Percentiles rank a stretch among this genome's conserved stretches.
Evolutionary conservation across 2,797 vertebrate species (phyloP).

Genomic region (Rhinoraja longicauda): DNA sequence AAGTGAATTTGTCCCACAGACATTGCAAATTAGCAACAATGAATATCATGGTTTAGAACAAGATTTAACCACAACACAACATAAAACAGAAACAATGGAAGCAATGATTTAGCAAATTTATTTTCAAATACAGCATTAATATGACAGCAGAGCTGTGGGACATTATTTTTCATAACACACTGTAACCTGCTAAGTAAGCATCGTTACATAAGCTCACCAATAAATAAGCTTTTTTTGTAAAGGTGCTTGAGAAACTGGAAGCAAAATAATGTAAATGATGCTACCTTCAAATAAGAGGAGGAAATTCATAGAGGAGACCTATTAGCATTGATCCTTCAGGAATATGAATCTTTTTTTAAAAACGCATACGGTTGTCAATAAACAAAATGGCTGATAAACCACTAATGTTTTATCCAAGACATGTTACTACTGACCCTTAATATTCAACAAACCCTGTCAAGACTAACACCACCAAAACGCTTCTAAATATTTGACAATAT

Average conservation of each 20-base stretch:
- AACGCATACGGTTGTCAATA: no score
- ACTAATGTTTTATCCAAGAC: no score
- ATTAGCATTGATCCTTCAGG: not conserved
- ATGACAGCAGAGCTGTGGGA: not conserved
- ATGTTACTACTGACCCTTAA: no score
- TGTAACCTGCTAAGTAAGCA: not conserved
- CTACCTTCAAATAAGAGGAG: not conserved
- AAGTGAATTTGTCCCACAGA: not conserved
- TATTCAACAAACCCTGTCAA: no score
- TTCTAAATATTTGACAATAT: not conserved
- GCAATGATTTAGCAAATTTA: not conserved
- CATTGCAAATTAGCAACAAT: not conserved
- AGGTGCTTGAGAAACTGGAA: not conserved
- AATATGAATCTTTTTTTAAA: not conserved
- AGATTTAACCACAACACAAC: not conserved
- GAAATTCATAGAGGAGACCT: not conserved
- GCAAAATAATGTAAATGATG: not conserved
- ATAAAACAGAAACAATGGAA: not conserved
- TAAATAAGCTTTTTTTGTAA: not conserved
- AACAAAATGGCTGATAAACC: not conserved
- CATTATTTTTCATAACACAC: not conserved
- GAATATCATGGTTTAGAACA: not conserved
- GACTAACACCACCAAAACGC: no score
- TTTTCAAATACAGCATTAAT: not conserved
- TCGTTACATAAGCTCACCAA: not conserved